These are phyloP conservation scores for Esox lucius DNA, from an alignment of 2,797 vertebrate genomes.

Conservation along the genomic window DNA sequence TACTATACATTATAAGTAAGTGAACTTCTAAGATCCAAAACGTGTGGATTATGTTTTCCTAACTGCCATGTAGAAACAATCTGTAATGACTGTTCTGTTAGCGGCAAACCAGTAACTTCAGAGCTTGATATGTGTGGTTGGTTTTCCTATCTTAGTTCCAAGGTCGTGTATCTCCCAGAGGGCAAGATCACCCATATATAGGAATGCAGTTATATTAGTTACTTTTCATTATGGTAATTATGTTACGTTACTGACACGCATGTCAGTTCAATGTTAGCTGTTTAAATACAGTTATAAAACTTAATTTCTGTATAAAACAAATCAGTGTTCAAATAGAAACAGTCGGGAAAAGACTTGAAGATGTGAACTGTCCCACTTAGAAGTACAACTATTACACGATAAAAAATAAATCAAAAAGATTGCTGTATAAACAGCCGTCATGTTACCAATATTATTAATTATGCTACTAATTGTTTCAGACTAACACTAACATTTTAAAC, in stretches of 20 bases:
- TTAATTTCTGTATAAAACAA: background rate
- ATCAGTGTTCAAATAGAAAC: too few species aligned
- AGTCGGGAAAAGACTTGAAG: background rate
- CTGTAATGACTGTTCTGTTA: background rate
- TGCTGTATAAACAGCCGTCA: background rate
- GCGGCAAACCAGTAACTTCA: too few species aligned
- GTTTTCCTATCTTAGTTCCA: too few species aligned
- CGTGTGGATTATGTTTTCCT: background rate
- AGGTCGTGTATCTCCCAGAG: background rate
- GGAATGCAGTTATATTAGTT: background rate
- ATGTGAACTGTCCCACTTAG: background rate
- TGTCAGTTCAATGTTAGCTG: background rate
- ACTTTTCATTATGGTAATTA: background rate
- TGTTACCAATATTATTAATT: background rate
- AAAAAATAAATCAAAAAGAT: background rate
- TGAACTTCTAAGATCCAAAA: background rate
- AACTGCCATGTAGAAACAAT: background rate
- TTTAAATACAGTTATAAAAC: background rate
- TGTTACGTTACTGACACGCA: background rate
- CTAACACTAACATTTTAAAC: background rate
- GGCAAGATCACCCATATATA: background rate
- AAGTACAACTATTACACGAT: background rate
- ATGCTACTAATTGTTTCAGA: background rate
- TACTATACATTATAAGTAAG: background rate
- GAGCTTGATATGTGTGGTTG: too few species aligned